Evolutionary conservation across 1,140 invertebrate genomes (phyloP), one percentile per base, ranked within the genome.

Genomic region (Laodelphax striatellus): DNA sequence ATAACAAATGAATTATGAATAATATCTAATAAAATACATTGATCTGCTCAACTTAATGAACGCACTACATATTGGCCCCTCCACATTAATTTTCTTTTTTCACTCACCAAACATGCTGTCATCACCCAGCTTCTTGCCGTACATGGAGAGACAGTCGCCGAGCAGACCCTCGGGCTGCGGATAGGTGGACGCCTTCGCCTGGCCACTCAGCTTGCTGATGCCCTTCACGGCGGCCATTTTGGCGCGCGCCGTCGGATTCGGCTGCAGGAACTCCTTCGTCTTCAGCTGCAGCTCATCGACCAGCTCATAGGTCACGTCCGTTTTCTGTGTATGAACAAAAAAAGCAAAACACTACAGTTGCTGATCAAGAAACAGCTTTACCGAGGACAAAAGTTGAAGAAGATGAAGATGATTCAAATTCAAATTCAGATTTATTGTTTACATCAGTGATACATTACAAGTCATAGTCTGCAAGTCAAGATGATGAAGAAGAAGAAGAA

Each of bases 241-340:
- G 5, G 92, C 92, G 57, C 92, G 77, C 4, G 91, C 92, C 28
- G 90, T 93, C 54, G 97, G 97, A 81, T 99, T 99, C 50, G 97
- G 97, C 71, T 99, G 97, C 41, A 99, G 82, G 75, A 93, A 98
- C 77, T 99, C 97, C 80, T 98, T 97, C 21, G 97, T 98, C 79
- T 97, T 97, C 62, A 86, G 73, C 72, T 97, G 92, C 58, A 98
- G 72, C 71, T 98, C 95, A 72, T 97, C 94, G 4, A 98, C 93
- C 65, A 98, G 75, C 72, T 97, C 95, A 65, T 85, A 88, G 58
- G 93, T 96, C 19, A 97, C 88, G 76, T 98, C 95, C 62, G 94
- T 97, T 90, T 95, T 96, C 86, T 95, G 72, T 34, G n/a, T n/a
- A n/a, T n/a, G 76, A 78, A 66, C 61, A 69, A 69, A 64, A 61